Evolutionary conservation across 2,888 invertebrate genomes (phyloP), one percentile per base, ranked within the genome.

Genomic region (Erebia aethiops): DNA sequence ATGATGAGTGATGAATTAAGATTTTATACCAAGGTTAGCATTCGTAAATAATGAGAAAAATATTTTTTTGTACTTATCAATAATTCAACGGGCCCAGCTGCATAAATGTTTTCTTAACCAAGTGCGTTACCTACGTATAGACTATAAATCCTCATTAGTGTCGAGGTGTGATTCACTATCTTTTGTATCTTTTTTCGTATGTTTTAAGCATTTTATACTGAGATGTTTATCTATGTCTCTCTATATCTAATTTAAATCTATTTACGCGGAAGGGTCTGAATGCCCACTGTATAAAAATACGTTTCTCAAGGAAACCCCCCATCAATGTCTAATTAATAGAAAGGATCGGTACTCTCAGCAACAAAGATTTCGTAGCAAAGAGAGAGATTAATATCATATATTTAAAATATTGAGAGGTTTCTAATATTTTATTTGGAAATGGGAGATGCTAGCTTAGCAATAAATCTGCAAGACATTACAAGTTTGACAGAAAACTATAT

Each of bases 401-500:
- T 3, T 56, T 11, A 18, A 56, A 21, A 21, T 56, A 51, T 14
- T 56, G 11, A 56, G 21, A 18, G 56, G 9, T 56, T 56, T 21
- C 10, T 21, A 56, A 21, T 10, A 56, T 56, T 56, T 21, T 21
- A 11, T 7, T 35, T 13, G 52, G 16, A 52, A 52, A 52, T 52
- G 52, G 16, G 9, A 16, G 52, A 52, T n/a, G 16, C n/a, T 57
- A 14, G 58, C 9, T 41, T 9, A 60, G 10, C 60, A 60, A 46
- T 62, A 46, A 62, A 21, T 62, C 14, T 14, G 62, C 9, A 1
- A 13, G 49, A 26, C 49, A 49, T 46, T 21, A 21, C 21, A 21
- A 72, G 54, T 52, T 56, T 63, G 66, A 26, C 63, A 69, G 49
- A n/a, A 58, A 62, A 71, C 41, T 46, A 61, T 58, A 62, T 69